These are phyloP conservation scores for Bostrychus sinensis DNA, from an alignment of 2,113 vertebrate genomes.

Conservation along the genomic window DNA sequence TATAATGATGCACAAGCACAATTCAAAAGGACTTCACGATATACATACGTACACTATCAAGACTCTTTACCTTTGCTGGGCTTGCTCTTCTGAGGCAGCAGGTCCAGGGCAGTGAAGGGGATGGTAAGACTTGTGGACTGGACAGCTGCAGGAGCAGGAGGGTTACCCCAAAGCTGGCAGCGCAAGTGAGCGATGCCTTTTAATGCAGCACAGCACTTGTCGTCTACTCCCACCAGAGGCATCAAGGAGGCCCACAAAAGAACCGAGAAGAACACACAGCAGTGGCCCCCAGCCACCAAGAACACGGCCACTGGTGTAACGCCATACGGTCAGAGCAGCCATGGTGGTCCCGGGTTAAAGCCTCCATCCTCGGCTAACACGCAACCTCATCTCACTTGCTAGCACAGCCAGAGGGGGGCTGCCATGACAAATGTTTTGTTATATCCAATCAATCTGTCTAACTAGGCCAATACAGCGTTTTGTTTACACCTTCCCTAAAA, in stretches of 20 bases:
- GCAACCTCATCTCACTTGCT: conserved; percentile 42
- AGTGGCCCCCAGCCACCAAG: conserved; percentile 83
- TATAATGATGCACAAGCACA: not conserved
- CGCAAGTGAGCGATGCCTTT: conserved; percentile 82
- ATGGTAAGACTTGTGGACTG: conserved; percentile 87
- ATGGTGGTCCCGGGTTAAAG: conserved; percentile 64
- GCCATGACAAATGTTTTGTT: not conserved
- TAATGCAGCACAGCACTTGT: conserved; percentile 78
- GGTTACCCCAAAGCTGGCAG: conserved; percentile 75
- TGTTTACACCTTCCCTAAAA: not conserved
- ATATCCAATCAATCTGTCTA: not conserved
- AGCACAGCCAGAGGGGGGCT: conserved; percentile 14
- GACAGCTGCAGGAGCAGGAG: conserved; percentile 51
- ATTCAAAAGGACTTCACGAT: not conserved
- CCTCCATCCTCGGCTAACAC: conserved; percentile 42
- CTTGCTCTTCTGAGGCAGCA: conserved; percentile 84
- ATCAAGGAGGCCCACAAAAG: conserved; percentile 83
- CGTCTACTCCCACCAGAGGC: conserved; percentile 82
- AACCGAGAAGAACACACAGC: conserved; percentile 82
- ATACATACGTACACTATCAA: not conserved
- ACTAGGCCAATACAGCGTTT: not conserved
- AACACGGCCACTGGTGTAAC: conserved; percentile 78
- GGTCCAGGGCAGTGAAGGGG: conserved; percentile 77
- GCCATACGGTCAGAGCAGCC: conserved; percentile 79
- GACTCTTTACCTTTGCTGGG: conserved; percentile 81